Evolutionary conservation across 2,113 vertebrate genomes (phyloP).

Genomic region (Festucalex cinctus): DNA sequence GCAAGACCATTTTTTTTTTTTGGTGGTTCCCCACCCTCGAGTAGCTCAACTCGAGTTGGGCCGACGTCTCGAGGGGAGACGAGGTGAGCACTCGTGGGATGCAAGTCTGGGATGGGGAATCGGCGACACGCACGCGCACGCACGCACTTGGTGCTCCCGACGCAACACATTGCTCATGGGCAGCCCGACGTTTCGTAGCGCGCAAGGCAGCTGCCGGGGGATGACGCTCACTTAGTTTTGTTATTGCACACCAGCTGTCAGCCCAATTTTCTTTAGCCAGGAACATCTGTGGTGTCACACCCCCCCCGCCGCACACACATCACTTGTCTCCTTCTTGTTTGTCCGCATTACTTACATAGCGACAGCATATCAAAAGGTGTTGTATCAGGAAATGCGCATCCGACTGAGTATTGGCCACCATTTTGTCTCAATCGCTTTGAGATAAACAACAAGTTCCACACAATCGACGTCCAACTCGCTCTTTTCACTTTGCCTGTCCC

Average conservation of each 20-base stretch:
- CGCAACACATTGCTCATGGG: constrained; percentile 14
- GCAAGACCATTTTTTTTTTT: constrained; percentile 11
- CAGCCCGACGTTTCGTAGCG: background rate
- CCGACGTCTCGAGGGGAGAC: constrained; percentile 24
- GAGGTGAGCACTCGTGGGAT: constrained; percentile 10
- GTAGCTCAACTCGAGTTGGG: constrained; percentile 33
- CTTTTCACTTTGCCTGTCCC: too few relatives aligned
- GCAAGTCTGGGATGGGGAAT: constrained; percentile 13
- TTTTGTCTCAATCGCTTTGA: too few relatives aligned
- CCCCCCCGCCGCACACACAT: background rate
- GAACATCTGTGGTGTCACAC: constrained; percentile 40
- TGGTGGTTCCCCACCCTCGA: constrained; percentile 19
- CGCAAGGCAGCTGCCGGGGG: constrained; percentile 26
- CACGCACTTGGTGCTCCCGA: background rate
- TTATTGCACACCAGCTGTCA: constrained; percentile 51
- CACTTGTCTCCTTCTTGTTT: background rate
- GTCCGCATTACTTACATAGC: constrained; percentile 18
- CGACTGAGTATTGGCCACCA: too few relatives aligned
- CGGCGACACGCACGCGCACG: background rate
- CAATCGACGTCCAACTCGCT: too few relatives aligned
- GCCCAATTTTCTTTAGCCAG: constrained; percentile 21
- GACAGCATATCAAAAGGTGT: constrained; percentile 18
- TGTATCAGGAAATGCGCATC: too few relatives aligned
- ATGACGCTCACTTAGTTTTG: constrained; percentile 39
- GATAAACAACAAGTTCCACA: too few relatives aligned